Base-by-base conservation (phyloP, 1,140 invertebrate species). In the Pachypeltis micranthus region DNA sequence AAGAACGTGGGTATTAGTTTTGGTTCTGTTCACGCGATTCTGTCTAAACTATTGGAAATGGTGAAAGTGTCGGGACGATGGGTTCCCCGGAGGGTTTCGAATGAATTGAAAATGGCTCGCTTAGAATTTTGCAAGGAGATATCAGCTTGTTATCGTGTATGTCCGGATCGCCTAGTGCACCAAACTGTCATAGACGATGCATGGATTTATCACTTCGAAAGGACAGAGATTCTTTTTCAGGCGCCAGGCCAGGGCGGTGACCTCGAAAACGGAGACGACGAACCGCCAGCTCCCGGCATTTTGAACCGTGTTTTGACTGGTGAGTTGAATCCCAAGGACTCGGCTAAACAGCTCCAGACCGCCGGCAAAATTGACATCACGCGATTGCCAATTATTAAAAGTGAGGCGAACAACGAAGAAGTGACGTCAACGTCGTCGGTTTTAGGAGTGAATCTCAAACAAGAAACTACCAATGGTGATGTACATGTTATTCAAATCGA, bases 141-240 rank as follows among this genome's bases (percentile, higher is more conserved):
- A 4, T 7, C 7, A 10, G 7, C 47, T 10, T 51, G 47, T 10
- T 51, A 51, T 21, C 7, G 47, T 16, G 47, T 51, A 10, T 16
- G 23, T 21, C 47, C 47, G 7, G 23, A 21, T 21, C 47, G 47
- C 23, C 23, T 51, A 21, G 47, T 51, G 4, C 47, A 51, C 12
- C 47, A 51, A 21, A 51, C 47, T 51, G 47, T 51, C 47, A 51
- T 51, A 10, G 47, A 51, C 19, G 47, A 51, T 21, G 47, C 47
- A 16, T 51, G 47, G 47, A 14, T 51, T 10, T 51, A 51, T 21
- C 47, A 51, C 21, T 51, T 51, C 47, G 47, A 51, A 21, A 51
- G 47, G 47, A 51, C 47, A 14, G 47, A 51, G 21, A 51, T 51
- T 4, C 19, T 51, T 21, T 14, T 21, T 10, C 47, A 51, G 19